phyloP scores from a whole-genome alignment of 2,113 vertebrate species.

The Nyctibius bracteatus region DNA sequence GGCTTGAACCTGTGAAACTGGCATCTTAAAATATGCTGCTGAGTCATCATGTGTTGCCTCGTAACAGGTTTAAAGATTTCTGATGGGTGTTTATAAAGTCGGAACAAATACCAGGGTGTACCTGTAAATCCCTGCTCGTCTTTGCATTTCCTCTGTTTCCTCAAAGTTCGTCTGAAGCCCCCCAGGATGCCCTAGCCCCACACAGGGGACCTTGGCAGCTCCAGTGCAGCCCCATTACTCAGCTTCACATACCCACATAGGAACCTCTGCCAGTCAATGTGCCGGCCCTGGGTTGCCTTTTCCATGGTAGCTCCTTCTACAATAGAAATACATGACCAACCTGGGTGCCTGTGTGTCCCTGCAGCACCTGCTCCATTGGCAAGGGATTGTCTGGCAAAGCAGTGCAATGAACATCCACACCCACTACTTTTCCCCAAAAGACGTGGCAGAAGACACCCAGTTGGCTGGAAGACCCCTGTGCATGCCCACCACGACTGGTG shows the following conservation, averaged over 20 bases:
- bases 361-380: background rate
- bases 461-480: background rate
- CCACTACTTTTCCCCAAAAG: background rate
- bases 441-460: background rate
- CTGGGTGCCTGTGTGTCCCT: background rate
- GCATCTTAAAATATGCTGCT: background rate
- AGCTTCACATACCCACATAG: accelerated
- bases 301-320: background rate
- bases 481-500: background rate
- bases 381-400: background rate
- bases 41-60: background rate
- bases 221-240: background rate
- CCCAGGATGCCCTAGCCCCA: background rate
- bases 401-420: background rate
- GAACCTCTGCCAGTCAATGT: background rate
- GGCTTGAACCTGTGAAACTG: background rate
- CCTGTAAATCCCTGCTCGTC: background rate
- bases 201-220: background rate
- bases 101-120: background rate
- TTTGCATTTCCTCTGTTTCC: background rate
- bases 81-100: background rate
- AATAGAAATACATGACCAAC: background rate
- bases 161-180: background rate
- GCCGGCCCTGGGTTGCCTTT: background rate
- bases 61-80: background rate